These are phyloP conservation scores for Panthera tigris DNA, from an alignment of 2,113 vertebrate genomes.

Conservation along the genomic window DNA sequence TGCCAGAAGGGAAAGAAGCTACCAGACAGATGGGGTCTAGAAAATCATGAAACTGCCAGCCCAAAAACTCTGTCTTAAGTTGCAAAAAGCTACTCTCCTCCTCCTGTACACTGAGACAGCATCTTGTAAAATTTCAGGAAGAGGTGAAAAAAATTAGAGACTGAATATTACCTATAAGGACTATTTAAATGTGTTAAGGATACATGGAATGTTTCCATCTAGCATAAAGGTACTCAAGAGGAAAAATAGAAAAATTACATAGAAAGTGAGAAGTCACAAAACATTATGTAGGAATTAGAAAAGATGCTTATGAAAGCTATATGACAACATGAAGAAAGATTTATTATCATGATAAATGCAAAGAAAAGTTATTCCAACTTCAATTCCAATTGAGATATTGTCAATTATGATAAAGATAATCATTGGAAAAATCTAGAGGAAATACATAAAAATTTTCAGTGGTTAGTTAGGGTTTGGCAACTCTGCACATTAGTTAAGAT, in stretches of 20 bases:
- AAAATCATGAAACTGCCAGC: not conserved
- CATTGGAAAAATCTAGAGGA: not conserved
- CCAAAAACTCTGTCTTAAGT: not conserved
- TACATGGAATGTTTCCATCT: not conserved
- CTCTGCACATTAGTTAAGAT: not conserved
- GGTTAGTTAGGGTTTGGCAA: not conserved
- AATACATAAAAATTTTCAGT: not conserved
- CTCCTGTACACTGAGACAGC: not conserved
- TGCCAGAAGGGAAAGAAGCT: not conserved
- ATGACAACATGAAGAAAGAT: not conserved
- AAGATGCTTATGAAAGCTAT: not conserved
- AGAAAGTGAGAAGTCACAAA: not conserved
- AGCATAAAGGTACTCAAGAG: not conserved
- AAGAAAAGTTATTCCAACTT: not conserved
- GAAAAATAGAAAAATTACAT: not conserved
- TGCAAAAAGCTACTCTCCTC: not conserved
- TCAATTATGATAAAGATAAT: not conserved
- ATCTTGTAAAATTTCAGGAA: not conserved
- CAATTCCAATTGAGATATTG: no score
- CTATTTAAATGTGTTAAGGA: not conserved
- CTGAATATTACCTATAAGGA: not conserved
- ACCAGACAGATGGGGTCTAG: not conserved
- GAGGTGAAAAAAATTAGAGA: not conserved
- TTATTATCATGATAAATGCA: not conserved
- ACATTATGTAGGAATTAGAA: not conserved